Evolutionary conservation across 2,797 vertebrate genomes (phyloP), one percentile per base, ranked within the genome.

Genomic region (Sebastes hubbsi): DNA sequence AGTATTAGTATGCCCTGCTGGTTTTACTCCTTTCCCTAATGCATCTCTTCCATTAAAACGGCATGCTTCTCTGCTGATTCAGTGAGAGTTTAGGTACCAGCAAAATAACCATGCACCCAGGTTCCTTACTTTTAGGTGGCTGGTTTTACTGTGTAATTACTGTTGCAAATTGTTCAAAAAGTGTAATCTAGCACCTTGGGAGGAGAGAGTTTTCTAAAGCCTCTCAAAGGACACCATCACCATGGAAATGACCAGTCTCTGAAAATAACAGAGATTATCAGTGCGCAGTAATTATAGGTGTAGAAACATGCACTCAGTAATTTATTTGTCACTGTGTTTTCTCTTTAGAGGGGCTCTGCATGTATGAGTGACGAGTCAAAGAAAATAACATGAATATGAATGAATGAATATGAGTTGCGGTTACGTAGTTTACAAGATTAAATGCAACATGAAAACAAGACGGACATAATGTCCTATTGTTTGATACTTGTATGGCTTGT

Each of bases 191-290:
- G 68, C 80, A 72, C 64, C 85, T 72, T 75, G 78, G 72, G 76
- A 86, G 70, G 74, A 85, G 79, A 67, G 12, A 24, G 80, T 56
- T 71, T 78, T 82, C 46, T 66, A 60, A 79, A 87, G 34, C 49
- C 59, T 81, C 84, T 84, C 75, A 29, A 42, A 90, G 85, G 80
- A 89, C 78, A 87, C 77, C 54, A 84, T 91, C 83, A 79, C 89
- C 86, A 93, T 90, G 90, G 88, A 91, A 91, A 93, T 91, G 72
- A 81, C 77, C 73, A 72, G 72, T 65, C 67, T 89, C 82, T 73
- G 72, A 88, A 83, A 90, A 89, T 78, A 82, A 88, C 77, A 77
- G 49, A 87, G 80, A 83, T 71, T 27, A 75, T 81, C 76, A 74
- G 49, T 25, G 55, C 25, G 12, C 59, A 58, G 67, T 87, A 86